A percentile compares a stretch with the other conserved stretches of the same genome.
Conservation (phyloP, 1,140 invertebrate species). For the Drosophila truncata region DNA sequence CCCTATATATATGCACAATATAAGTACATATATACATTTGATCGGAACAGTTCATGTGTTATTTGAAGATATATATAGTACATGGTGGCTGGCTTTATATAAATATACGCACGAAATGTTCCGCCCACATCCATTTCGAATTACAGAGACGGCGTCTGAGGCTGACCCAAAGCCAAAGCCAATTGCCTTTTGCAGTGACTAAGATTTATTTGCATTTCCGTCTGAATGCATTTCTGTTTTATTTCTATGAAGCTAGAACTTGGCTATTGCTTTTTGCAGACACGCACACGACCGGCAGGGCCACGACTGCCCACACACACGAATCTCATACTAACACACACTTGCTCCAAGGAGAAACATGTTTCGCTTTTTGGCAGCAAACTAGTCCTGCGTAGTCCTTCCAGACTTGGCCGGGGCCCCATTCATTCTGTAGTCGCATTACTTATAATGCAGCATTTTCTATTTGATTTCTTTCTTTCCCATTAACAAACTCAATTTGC, state of each 20-base stretch:
- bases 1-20: background rate
- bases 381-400: slow-evolving; percentile 37
- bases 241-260: slow-evolving; percentile 48
- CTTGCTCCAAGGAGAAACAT: slow-evolving; percentile 20
- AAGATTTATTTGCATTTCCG: slow-evolving; percentile 80
- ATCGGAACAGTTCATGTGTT: slow-evolving; percentile 27
- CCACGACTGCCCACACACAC: slow-evolving; percentile 7
- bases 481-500: slow-evolving; percentile 77
- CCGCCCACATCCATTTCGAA: slow-evolving; percentile 51
- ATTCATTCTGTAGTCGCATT: slow-evolving; percentile 17
- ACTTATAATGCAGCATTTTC: slow-evolving; percentile 60
- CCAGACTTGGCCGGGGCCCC: background rate
- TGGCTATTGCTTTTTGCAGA: slow-evolving; percentile 47
- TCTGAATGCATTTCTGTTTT: slow-evolving; percentile 74
- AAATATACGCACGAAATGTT: slow-evolving; percentile 56
- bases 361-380: slow-evolving; percentile 67
- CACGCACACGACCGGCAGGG: slow-evolving; percentile 41
- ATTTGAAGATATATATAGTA: slow-evolving; percentile 5
- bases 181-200: slow-evolving; percentile 74
- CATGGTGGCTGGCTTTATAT: slow-evolving; percentile 44
- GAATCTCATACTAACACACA: background rate
- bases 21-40: slow-evolving; percentile 32
- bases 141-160: slow-evolving; percentile 33
- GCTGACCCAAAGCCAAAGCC: slow-evolving; percentile 73
- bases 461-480: slow-evolving; percentile 49